These are phyloP conservation scores for Hyposmocoma kahamanoa DNA, from an alignment of 1,140 invertebrate species.

Conservation along the genomic window DNA sequence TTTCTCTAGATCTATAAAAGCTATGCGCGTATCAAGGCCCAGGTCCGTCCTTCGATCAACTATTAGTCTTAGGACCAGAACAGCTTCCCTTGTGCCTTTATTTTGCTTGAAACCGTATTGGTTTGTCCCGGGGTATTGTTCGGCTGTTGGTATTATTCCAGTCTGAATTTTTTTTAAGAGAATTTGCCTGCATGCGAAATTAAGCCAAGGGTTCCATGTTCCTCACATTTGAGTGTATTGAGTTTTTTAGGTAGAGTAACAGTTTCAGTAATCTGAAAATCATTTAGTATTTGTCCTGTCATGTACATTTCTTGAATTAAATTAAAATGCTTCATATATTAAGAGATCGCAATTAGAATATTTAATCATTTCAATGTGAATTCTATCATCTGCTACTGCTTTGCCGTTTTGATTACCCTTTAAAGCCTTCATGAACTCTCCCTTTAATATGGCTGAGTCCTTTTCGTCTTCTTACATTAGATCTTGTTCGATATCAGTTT, in stretches of 20 bases:
- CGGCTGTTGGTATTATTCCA: constrained; percentile 1
- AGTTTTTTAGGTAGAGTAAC: constrained; percentile 1
- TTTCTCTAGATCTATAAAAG: no score
- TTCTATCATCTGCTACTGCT: not conserved
- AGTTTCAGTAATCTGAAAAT: constrained; percentile 1
- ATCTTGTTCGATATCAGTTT: no score
- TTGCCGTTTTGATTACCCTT: constrained; percentile 4
- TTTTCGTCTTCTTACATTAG: not conserved
- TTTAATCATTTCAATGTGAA: constrained; percentile 1
- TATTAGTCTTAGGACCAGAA: no score
- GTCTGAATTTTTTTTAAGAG: constrained; percentile 3
- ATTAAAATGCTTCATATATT: not conserved
- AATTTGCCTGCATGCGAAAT: not conserved
- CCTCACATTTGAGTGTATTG: constrained; percentile 2
- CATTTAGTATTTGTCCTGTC: not conserved
- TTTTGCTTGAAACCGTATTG: constrained; percentile 1
- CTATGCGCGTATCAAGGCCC: no score
- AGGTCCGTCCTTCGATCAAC: no score
- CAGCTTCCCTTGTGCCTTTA: constrained; percentile 1
- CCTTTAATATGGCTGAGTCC: not conserved
- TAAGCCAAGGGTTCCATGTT: not conserved
- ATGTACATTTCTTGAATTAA: not conserved
- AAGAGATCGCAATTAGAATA: not conserved
- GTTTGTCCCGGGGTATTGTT: not conserved
- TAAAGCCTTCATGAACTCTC: not conserved